These are phyloP conservation scores for Microtus oregoni DNA, from an alignment of 2,113 vertebrate genomes.

Conservation along the genomic window DNA sequence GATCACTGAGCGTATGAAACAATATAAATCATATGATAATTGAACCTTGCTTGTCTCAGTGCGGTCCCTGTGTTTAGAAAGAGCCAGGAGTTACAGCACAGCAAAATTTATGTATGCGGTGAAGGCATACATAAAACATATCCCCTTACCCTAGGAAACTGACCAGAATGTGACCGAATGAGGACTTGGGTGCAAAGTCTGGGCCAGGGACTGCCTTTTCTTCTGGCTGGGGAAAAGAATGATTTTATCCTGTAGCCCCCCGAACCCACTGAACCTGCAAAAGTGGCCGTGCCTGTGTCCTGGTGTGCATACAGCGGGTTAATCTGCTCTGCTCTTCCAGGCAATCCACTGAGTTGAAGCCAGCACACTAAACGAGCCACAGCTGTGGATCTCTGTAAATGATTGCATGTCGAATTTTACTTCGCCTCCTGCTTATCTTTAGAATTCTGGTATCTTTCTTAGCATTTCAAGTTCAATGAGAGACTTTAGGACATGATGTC, in stretches of 20 bases:
- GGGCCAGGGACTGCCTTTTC: background rate
- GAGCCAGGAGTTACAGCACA: background rate
- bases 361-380: conserved; percentile 16
- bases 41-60: background rate
- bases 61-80: background rate
- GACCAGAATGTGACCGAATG: background rate
- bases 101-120: background rate
- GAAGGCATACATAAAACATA: background rate
- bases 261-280: background rate
- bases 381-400: conserved; percentile 48
- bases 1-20: background rate
- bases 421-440: conserved; percentile 32
- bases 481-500: conserved; percentile 27
- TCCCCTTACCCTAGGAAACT: background rate
- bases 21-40: background rate
- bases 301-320: background rate
- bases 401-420: background rate
- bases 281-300: background rate
- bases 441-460: conserved; percentile 54
- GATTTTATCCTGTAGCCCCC: background rate
- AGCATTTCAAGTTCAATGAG: conserved; percentile 31
- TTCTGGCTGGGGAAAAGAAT: background rate
- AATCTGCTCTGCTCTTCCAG: conserved; percentile 44
- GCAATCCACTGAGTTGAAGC: background rate
- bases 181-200: background rate